These are phyloP conservation scores for Eilema caniola DNA, from an alignment of 2,888 invertebrate genomes.

Conservation along the genomic window DNA sequence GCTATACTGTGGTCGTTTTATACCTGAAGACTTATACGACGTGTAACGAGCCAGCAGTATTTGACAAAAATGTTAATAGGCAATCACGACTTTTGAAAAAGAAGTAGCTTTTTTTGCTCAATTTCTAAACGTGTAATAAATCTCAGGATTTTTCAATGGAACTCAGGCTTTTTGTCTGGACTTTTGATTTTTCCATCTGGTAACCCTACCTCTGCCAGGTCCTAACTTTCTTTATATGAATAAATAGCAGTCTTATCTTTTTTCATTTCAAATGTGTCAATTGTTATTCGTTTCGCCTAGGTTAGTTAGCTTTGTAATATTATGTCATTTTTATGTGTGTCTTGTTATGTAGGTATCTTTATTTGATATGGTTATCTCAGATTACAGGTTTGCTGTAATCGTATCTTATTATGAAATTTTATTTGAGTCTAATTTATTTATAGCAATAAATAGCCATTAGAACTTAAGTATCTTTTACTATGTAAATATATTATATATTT, in stretches of 20 bases:
- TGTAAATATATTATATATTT: not conserved
- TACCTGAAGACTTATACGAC: too few species aligned
- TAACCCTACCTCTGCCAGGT: too few species aligned
- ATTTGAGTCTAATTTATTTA: not conserved
- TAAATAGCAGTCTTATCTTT: not conserved
- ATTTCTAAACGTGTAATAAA: too few species aligned
- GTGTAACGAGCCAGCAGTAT: too few species aligned
- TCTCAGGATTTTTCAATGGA: too few species aligned
- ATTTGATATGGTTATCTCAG: not conserved
- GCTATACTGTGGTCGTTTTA: too few species aligned
- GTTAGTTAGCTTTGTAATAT: not conserved
- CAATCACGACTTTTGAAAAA: too few species aligned
- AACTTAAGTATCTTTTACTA: not conserved
- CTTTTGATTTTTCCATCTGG: too few species aligned
- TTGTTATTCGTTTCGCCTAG: not conserved
- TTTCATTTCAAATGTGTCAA: not conserved
- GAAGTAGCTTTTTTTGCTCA: too few species aligned
- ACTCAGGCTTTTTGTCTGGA: too few species aligned
- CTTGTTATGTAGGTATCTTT: not conserved
- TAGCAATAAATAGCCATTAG: not conserved
- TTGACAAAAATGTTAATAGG: too few species aligned
- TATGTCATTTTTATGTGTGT: not conserved
- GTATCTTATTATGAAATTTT: not conserved
- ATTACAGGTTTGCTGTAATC: not conserved
- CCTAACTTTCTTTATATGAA: not conserved